phyloP scores from a whole-genome alignment of 2,797 vertebrate species.

The Coccyzus lansbergi region DNA sequence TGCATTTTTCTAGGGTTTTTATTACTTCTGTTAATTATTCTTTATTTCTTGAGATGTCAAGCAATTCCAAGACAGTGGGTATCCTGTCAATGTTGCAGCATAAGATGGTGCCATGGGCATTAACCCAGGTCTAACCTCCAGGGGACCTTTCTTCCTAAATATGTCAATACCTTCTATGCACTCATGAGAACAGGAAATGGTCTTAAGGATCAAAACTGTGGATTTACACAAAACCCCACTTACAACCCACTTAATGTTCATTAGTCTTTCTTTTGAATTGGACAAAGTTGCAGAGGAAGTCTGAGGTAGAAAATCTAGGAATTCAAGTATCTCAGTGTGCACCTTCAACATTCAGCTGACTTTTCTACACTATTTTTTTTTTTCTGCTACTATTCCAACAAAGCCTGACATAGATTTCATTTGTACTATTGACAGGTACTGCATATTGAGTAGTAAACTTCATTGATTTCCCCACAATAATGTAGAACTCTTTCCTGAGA shows the following conservation, averaged over 20 bases:
- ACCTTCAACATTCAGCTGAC: neutral
- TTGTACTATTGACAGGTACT: neutral
- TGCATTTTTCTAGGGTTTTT: neutral
- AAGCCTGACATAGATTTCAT: neutral
- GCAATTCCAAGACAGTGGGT: neutral
- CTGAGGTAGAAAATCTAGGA: neutral
- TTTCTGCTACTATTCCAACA: neutral
- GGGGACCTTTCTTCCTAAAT: neutral
- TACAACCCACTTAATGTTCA: neutral
- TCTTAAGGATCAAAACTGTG: neutral
- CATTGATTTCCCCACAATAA: neutral
- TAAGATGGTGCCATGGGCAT: neutral
- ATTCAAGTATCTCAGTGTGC: neutral
- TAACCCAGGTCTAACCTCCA: neutral
- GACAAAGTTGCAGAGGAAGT: rapidly evolving
- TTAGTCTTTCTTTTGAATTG: neutral
- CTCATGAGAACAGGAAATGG: neutral
- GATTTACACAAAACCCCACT: neutral
- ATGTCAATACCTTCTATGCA: neutral
- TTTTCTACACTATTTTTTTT: neutral
- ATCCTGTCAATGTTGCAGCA: neutral
- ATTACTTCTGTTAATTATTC: neutral
- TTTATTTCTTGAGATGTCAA: neutral
- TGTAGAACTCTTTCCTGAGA: neutral
- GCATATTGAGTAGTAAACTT: neutral